Conservation (phyloP, 2,888 invertebrate genomes). For the Fissipunctia ypsillon region DNA sequence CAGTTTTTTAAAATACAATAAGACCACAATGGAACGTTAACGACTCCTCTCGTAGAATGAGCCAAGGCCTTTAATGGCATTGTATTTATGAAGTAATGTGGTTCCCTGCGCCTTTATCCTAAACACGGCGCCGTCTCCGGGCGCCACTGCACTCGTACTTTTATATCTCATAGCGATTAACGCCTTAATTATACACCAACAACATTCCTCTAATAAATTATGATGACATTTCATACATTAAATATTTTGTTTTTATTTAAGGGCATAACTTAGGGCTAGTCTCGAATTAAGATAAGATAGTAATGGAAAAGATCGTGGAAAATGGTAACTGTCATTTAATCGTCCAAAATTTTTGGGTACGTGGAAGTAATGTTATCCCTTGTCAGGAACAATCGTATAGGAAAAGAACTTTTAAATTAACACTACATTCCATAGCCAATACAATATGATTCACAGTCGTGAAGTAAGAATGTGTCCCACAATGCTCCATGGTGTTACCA, state of each 20-base stretch:
- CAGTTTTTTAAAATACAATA: not conserved
- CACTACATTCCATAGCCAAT: constrained; percentile 28
- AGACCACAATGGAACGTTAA: constrained; percentile 33
- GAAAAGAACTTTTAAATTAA: constrained; percentile 9
- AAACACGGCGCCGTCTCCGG: constrained; percentile 64
- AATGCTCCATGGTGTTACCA: constrained; percentile 6
- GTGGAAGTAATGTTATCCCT: not conserved
- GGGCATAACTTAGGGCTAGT: constrained; percentile 29
- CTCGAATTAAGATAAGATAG: constrained; percentile 22
- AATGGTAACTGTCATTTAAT: constrained; percentile 6
- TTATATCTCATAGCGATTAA: constrained; percentile 69
- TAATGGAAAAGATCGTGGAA: constrained; percentile 8
- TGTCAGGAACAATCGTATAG: not conserved
- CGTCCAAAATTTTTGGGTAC: too few species aligned
- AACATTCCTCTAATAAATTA: constrained; percentile 70
- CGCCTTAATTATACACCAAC: constrained; percentile 71
- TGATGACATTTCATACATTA: constrained; percentile 57
- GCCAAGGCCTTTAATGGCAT: constrained; percentile 38
- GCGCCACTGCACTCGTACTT: constrained; percentile 64
- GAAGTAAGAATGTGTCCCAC: constrained; percentile 31
- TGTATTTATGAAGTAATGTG: constrained; percentile 61
- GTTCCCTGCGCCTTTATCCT: constrained; percentile 46
- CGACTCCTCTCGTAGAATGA: constrained; percentile 30
- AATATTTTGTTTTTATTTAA: constrained; percentile 46
- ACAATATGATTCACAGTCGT: constrained; percentile 4